Percentiles rank a stretch among this genome's conserved stretches.
Evolutionary conservation across 1,140 invertebrate genomes (phyloP).

Genomic region (Zaprionus africanus): DNA sequence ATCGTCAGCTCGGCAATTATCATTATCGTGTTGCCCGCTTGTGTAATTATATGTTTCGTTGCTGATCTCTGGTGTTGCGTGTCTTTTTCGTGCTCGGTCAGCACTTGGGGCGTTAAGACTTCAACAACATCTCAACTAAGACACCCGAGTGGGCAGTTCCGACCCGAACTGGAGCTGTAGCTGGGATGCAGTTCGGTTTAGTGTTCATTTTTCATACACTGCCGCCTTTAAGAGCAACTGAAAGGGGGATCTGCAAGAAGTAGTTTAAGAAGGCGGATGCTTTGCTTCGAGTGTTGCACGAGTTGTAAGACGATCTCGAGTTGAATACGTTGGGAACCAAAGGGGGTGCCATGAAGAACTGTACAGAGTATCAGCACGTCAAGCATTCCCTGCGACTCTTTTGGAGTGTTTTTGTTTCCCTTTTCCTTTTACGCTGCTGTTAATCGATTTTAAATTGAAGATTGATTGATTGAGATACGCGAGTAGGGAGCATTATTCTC

Average conservation of each 20-base stretch:
- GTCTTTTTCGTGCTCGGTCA: constrained; percentile 25
- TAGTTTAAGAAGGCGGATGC: not conserved
- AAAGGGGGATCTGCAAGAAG: not conserved
- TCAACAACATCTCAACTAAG: constrained; percentile 72
- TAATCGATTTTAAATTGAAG: constrained; percentile 74
- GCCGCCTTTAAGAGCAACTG: not conserved
- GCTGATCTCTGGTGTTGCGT: constrained; percentile 32
- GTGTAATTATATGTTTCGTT: constrained; percentile 40
- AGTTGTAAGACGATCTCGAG: not conserved
- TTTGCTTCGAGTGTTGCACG: not conserved
- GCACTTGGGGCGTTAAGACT: constrained; percentile 53
- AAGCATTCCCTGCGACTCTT: not conserved
- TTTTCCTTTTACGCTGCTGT: constrained; percentile 21
- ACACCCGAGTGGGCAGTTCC: constrained; percentile 20
- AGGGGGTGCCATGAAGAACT: not conserved
- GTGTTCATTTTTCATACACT: not conserved
- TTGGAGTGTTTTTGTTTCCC: constrained; percentile 16
- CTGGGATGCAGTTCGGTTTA: not conserved
- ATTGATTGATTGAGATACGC: constrained; percentile 66
- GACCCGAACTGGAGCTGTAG: not conserved
- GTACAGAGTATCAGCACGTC: not conserved
- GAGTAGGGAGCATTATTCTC: constrained; percentile 15
- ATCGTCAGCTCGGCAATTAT: not conserved
- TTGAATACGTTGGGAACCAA: not conserved
- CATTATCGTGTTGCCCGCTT: not conserved